These are phyloP conservation scores for Apteryx owenii DNA, from an alignment of 2,113 vertebrate species.

Conservation along the genomic window DNA sequence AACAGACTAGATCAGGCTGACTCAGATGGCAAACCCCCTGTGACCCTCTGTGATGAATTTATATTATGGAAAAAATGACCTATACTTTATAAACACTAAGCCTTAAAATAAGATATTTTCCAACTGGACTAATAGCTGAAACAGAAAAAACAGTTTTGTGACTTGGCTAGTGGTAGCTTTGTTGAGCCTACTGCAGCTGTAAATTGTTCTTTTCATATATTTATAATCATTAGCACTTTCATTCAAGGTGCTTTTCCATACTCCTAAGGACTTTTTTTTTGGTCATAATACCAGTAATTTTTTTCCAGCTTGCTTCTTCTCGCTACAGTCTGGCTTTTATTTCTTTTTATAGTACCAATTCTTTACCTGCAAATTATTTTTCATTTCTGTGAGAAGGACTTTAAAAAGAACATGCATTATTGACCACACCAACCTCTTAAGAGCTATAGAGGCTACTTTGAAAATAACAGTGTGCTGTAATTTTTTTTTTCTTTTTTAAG, in stretches of 20 bases:
- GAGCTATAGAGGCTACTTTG: constrained; percentile 51
- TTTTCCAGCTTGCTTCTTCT: neutral
- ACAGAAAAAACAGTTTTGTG: neutral
- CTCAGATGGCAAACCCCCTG: neutral
- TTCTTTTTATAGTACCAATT: constrained; percentile 64
- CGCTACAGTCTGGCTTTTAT: constrained; percentile 24
- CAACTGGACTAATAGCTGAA: neutral
- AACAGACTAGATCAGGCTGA: neutral
- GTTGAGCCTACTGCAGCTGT: neutral
- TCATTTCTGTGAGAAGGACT: constrained; percentile 45
- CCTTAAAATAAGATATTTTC: neutral
- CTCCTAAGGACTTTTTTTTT: neutral
- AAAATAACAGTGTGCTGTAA: neutral
- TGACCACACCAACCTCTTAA: constrained; percentile 66
- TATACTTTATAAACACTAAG: neutral
- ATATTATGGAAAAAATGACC: neutral
- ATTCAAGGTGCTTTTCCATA: neutral
- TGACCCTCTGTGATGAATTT: neutral
- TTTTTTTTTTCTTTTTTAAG: constrained; percentile 52
- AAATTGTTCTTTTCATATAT: neutral
- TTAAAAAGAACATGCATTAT: constrained; percentile 64
- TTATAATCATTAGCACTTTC: neutral
- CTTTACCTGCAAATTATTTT: constrained; percentile 71
- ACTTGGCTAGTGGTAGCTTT: neutral
- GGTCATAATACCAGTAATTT: neutral